These are phyloP conservation scores for Alentia gelatinosa DNA, from an alignment of 2,888 invertebrate species.

Conservation along the genomic window DNA sequence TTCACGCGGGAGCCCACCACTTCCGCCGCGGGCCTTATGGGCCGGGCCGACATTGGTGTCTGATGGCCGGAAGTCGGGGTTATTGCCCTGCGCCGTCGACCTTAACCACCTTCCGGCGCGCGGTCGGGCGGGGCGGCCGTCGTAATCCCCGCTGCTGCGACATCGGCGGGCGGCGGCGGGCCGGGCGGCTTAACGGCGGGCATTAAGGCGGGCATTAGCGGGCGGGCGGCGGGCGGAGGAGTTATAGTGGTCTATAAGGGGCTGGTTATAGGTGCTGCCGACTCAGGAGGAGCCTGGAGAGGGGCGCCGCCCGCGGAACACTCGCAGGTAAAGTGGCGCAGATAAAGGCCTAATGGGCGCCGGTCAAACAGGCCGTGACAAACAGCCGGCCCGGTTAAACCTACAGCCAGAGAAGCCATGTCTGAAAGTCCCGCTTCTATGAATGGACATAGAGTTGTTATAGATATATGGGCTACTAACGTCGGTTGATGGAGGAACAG, in stretches of 20 bases:
- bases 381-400: background rate
- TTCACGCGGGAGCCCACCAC: too few species aligned
- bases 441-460: too few species aligned
- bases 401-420: too few species aligned
- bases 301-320: constrained; percentile 1
- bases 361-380: background rate
- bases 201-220: constrained; percentile 1
- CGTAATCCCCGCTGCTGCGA: background rate
- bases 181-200: background rate
- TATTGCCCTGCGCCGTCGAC: constrained; percentile 15
- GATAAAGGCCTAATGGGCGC: constrained; percentile 4
- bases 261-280: constrained; percentile 28
- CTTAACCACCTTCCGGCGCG: constrained; percentile 35
- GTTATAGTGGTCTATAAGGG: constrained; percentile 30
- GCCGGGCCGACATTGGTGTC: background rate
- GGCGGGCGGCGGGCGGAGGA: background rate
- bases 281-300: constrained; percentile 19
- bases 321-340: background rate
- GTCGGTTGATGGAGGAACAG: too few species aligned
- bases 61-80: constrained; percentile 47
- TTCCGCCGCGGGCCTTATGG: constrained; percentile 18
- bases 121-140: background rate
- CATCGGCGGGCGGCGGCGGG: background rate
- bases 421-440: too few species aligned
- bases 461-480: too few species aligned